Base-by-base conservation (phyloP, 2,888 invertebrate genomes). In the Thelaira solivaga region DNA sequence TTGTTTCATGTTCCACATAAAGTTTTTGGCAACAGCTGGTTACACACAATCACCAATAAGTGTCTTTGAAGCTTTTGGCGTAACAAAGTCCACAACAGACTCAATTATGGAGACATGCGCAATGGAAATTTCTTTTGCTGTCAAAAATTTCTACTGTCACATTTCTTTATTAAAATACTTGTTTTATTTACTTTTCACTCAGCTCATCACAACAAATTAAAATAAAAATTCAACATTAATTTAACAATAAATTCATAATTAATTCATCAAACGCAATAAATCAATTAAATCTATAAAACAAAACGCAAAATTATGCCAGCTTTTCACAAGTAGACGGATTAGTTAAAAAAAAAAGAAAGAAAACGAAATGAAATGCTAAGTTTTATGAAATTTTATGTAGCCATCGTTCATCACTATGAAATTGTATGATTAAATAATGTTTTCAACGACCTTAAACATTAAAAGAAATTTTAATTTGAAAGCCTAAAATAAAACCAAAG, bases 171-270 rank as follows among this genome's bases (percentile, higher is more conserved):
- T 26, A 26, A 26, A 64, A 55, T 53, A 55, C 65, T 64, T 59
- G 62, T 65, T 68, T 73, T 78, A 73, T 78, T 78, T 74, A 59
- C n/a, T 69, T 64, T 74, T 78, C 55, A 57, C 41, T 26, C 22
- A 68, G 22, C 34, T 73, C 55, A 57, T 68, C 31, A 53, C 41
- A 59, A 59, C 20, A 20, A 11, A n/a, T 13, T 0, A 41, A 16
- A 7, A 55, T 29, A 45, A 57, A 22, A 59, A 45, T 36, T 29
- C 34, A 61, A 57, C 41, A 34, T 45, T n/a, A n/a, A n/a, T n/a
- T 55, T 11, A 68, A 47, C 16, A 57, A 26, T 39, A 57, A 24
- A 43, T 68, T 20, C 26, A 45, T 45, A 20, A 13, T 24, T 57
- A 13, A 11, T n/a, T 57, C 36, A 57, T 49, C n/a, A 0, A n/a